Percentiles rank a stretch among this genome's conserved stretches.
These are phyloP conservation scores for Melinaea marsaeus DNA, from an alignment of 2,888 invertebrate genomes.

Conservation along the genomic window DNA sequence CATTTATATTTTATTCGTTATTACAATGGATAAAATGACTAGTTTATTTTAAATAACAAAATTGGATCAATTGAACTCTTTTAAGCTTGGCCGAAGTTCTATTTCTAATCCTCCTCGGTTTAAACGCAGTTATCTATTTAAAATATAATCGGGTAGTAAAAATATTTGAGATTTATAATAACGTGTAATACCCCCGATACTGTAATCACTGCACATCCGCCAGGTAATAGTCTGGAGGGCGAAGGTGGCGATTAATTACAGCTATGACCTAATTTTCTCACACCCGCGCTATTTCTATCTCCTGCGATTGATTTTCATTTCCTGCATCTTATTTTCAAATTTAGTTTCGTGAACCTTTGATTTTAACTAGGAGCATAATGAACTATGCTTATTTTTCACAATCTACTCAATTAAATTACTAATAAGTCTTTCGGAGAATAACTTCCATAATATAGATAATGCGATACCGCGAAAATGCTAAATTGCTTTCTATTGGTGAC, in stretches of 20 bases:
- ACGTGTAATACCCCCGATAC: background rate
- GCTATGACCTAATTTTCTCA: slow-evolving; percentile 24
- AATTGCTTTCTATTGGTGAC: slow-evolving; percentile 12
- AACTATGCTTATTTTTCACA: background rate
- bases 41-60: background rate
- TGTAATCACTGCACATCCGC: slow-evolving; percentile 4
- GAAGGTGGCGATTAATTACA: slow-evolving; percentile 8
- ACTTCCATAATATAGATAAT: too few species aligned
- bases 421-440: too few species aligned
- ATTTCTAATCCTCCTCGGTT: too few species aligned
- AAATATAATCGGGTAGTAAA: too few species aligned
- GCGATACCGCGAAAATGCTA: slow-evolving; percentile 4
- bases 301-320: slow-evolving; percentile 19
- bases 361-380: background rate
- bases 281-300: slow-evolving; percentile 22
- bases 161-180: too few species aligned
- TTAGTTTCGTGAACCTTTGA: background rate
- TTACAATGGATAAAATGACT: background rate
- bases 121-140: too few species aligned
- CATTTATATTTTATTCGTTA: background rate
- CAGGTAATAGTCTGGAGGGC: slow-evolving; percentile 1
- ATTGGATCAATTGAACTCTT: too few species aligned
- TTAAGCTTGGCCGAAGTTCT: too few species aligned
- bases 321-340: slow-evolving; percentile 4
- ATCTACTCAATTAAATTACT: background rate